phyloP scores from a whole-genome alignment of 1,140 invertebrate genomes.

The Drosophila mojavensis region DNA sequence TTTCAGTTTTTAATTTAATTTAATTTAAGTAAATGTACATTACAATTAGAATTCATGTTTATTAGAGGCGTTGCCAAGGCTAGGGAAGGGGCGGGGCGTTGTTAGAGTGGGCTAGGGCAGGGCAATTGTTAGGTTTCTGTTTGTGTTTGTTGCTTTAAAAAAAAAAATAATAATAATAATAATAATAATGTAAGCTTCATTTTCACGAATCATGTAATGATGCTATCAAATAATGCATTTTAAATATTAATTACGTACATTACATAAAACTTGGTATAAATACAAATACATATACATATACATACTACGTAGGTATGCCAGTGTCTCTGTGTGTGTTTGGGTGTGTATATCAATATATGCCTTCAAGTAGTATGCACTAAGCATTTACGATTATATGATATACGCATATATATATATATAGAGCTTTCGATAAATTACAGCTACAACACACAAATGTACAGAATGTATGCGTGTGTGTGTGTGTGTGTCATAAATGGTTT shows the following conservation, averaged over 20 bases:
- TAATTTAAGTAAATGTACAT: slow-evolving; percentile 53
- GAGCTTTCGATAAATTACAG: not conserved
- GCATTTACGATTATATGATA: slow-evolving; percentile 4
- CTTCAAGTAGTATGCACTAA: slow-evolving; percentile 2
- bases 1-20: slow-evolving; percentile 46
- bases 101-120: not conserved
- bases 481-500: not conserved
- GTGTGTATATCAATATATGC: slow-evolving; percentile 1
- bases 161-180: no score
- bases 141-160: slow-evolving; percentile 7
- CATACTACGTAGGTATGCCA: slow-evolving; percentile 23
- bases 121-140: slow-evolving; percentile 5
- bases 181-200: slow-evolving; percentile 26
- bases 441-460: slow-evolving; percentile 6
- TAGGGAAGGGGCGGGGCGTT: not conserved
- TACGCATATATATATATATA: slow-evolving; percentile 6
- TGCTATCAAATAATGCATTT: slow-evolving; percentile 48
- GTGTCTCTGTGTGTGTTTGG: slow-evolving; percentile 25
- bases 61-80: not conserved
- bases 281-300: slow-evolving; percentile 45
- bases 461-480: not conserved
- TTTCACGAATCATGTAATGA: not conserved
- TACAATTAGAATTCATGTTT: slow-evolving; percentile 51
- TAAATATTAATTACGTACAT: slow-evolving; percentile 58
- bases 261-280: slow-evolving; percentile 50